phyloP scores from a whole-genome alignment of 2,797 vertebrate species.

The Periparus ater region DNA sequence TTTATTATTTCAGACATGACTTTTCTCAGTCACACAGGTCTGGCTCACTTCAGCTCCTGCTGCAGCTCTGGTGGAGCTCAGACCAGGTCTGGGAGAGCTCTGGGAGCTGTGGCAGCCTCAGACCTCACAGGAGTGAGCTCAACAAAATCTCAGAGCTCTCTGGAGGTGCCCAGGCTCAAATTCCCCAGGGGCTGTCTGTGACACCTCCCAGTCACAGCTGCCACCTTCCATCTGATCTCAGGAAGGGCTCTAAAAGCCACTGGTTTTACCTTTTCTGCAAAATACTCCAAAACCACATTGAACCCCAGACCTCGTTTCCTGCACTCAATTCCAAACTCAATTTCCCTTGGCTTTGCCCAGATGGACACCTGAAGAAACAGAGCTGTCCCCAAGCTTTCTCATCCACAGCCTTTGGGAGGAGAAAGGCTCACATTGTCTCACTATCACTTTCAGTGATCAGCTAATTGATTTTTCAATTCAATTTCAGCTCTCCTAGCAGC shows the following conservation, averaged over 20 bases:
- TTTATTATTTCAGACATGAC: neutral
- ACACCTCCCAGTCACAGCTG: neutral
- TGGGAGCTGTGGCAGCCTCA: neutral
- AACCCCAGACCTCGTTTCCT: neutral
- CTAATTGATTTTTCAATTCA: neutral
- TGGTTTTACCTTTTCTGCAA: neutral
- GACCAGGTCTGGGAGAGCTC: neutral
- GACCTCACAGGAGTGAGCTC: neutral
- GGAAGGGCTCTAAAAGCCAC: neutral
- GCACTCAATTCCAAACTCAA: neutral
- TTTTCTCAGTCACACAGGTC: neutral
- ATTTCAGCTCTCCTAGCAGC: neutral
- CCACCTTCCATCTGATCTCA: neutral
- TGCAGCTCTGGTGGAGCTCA: neutral
- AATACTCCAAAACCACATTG: neutral
- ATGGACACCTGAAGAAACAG: neutral
- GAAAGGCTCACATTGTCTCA: neutral
- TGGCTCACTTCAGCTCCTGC: neutral
- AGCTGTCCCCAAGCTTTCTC: neutral
- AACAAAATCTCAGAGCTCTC: neutral
- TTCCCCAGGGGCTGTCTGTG: neutral
- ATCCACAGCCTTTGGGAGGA: neutral
- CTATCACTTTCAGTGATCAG: neutral
- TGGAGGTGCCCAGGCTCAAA: neutral
- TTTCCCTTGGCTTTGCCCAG: neutral